phyloP scores from a whole-genome alignment of 2,113 vertebrate species.

The Eudyptes chrysolophus region DNA sequence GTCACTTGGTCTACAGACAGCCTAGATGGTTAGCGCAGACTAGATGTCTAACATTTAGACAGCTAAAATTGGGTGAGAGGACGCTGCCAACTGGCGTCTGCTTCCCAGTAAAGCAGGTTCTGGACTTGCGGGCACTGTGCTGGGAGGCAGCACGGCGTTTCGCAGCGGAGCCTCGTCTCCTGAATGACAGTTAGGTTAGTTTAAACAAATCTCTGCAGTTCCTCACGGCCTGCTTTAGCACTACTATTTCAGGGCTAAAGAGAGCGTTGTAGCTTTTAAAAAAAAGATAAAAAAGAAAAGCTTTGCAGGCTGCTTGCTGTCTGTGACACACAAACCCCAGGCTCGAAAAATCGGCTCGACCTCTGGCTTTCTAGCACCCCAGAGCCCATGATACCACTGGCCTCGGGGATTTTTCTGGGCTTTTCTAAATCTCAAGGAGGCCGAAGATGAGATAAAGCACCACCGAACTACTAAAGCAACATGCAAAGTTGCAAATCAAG shows the following conservation, averaged over 20 bases:
- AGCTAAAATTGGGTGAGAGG: conserved; percentile 5
- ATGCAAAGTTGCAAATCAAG: neutral
- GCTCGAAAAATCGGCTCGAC: neutral
- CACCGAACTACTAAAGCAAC: neutral
- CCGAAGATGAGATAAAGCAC: neutral
- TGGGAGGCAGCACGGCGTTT: neutral
- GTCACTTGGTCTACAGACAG: neutral
- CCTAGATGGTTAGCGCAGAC: neutral
- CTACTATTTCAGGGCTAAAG: neutral
- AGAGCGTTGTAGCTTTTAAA: neutral
- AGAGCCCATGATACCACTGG: accelerated
- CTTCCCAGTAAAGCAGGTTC: neutral
- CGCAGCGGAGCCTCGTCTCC: neutral
- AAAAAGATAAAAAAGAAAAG: neutral
- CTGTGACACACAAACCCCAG: neutral
- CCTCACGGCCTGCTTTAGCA: neutral
- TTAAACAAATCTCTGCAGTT: neutral
- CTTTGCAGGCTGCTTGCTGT: neutral
- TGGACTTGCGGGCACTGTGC: neutral
- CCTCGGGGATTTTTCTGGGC: neutral
- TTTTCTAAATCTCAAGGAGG: neutral
- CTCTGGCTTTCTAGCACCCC: neutral
- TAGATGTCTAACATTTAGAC: neutral
- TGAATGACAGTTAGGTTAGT: neutral
- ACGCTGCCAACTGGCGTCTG: neutral